Evolutionary conservation across 2,888 invertebrate genomes (phyloP).

Genomic region (Cantharis rustica): DNA sequence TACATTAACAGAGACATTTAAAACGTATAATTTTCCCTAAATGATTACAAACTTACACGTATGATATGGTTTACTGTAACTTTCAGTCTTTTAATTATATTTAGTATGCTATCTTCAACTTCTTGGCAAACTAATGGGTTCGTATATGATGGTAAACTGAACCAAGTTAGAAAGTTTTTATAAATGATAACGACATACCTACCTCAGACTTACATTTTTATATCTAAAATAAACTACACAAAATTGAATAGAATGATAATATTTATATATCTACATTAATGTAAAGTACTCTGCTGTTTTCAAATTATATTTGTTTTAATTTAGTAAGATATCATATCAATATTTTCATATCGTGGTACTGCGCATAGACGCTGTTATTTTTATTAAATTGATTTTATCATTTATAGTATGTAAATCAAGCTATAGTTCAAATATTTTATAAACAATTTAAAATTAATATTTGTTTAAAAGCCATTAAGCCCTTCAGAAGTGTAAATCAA

Average conservation of each 20-base stretch:
- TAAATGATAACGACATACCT: not conserved
- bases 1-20: conserved; percentile 41
- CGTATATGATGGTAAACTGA: not conserved
- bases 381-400: not conserved
- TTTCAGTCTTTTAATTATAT: not conserved
- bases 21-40: conserved; percentile 38
- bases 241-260: not conserved
- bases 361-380: not conserved
- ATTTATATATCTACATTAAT: not conserved
- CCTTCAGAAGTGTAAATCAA: too few relatives aligned
- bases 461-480: not conserved
- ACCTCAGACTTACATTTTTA: not conserved
- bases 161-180: not conserved
- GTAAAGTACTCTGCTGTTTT: not conserved
- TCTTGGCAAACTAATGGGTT: not conserved
- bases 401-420: not conserved
- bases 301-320: not conserved
- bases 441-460: not conserved
- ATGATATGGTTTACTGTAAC: not conserved
- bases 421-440: not conserved
- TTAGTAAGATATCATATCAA: too few relatives aligned
- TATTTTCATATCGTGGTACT: too few relatives aligned
- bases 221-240: not conserved
- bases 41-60: conserved; percentile 37
- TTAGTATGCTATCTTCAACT: not conserved